phyloP scores from a whole-genome alignment of 1,140 invertebrate species.

The Fopius arisanus region DNA sequence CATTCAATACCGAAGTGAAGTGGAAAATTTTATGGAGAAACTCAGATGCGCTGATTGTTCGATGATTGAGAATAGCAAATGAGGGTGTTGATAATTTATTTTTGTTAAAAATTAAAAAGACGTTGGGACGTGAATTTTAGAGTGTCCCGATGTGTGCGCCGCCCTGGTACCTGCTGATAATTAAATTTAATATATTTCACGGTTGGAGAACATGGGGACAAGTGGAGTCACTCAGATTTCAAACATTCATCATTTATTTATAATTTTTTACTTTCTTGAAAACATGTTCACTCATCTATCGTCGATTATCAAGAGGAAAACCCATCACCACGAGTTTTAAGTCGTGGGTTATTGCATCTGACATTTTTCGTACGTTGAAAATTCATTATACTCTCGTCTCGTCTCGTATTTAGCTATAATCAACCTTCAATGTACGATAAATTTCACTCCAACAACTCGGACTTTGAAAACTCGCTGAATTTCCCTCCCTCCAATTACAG shows the following conservation, averaged over 20 bases:
- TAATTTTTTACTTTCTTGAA: too few relatives aligned
- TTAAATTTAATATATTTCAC: constrained; percentile 28
- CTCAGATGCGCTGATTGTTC: constrained; percentile 47
- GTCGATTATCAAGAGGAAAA: neutral
- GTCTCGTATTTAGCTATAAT: too few relatives aligned
- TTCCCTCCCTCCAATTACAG: too few relatives aligned
- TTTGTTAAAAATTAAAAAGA: constrained; percentile 51
- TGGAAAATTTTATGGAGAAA: neutral
- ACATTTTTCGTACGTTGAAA: too few relatives aligned
- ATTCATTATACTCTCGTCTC: too few relatives aligned
- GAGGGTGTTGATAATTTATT: constrained; percentile 50
- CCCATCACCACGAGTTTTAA: too few relatives aligned
- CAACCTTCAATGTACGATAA: too few relatives aligned
- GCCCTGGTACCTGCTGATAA: constrained; percentile 52
- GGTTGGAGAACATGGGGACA: neutral
- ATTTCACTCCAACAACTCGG: too few relatives aligned
- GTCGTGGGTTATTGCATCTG: too few relatives aligned
- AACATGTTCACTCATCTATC: too few relatives aligned
- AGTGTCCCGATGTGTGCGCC: constrained; percentile 54
- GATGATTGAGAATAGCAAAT: constrained; percentile 47
- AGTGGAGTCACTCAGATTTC: neutral
- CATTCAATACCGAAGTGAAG: too few relatives aligned
- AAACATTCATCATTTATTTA: neutral
- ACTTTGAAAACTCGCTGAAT: too few relatives aligned
- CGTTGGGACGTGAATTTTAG: constrained; percentile 51